Evolutionary conservation across 2,113 vertebrate species (phyloP).

Genomic region (Oreamnos americanus): DNA sequence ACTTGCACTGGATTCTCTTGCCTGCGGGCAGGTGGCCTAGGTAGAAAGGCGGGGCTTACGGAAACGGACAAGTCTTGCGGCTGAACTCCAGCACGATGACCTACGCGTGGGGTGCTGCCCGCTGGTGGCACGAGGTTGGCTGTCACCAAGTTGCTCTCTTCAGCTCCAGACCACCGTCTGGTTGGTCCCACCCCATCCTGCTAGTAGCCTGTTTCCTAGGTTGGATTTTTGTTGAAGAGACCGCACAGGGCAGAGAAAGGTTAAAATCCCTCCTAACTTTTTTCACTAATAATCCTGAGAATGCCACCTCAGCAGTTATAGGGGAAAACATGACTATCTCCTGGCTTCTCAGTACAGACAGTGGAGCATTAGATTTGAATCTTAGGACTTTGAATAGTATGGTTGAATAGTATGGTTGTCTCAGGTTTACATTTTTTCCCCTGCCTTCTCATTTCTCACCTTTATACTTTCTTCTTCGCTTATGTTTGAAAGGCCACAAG

Average conservation of each 20-base stretch:
- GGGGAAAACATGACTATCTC: not conserved
- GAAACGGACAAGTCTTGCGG: not conserved
- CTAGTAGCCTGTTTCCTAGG: not conserved
- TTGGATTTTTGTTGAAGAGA: not conserved
- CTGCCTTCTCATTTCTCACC: not conserved
- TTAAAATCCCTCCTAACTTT: not conserved
- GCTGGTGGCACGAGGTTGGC: not conserved
- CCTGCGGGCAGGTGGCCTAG: not conserved
- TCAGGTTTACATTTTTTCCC: not conserved
- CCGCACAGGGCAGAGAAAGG: not conserved
- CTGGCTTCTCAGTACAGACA: not conserved
- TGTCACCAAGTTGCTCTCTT: not conserved
- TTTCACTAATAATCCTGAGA: not conserved
- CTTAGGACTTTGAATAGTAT: not conserved
- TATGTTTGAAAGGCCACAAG: not conserved
- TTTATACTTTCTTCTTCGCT: not conserved
- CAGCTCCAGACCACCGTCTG: not conserved
- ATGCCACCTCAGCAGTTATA: not conserved
- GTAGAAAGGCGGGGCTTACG: not conserved
- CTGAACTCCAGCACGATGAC: not conserved
- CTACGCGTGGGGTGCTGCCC: not conserved
- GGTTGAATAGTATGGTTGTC: not conserved
- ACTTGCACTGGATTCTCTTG: not conserved
- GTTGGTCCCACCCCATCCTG: not conserved
- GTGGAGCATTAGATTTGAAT: not conserved